These are phyloP conservation scores for Limenitis camilla DNA, from an alignment of 2,888 invertebrate species.

Conservation along the genomic window DNA sequence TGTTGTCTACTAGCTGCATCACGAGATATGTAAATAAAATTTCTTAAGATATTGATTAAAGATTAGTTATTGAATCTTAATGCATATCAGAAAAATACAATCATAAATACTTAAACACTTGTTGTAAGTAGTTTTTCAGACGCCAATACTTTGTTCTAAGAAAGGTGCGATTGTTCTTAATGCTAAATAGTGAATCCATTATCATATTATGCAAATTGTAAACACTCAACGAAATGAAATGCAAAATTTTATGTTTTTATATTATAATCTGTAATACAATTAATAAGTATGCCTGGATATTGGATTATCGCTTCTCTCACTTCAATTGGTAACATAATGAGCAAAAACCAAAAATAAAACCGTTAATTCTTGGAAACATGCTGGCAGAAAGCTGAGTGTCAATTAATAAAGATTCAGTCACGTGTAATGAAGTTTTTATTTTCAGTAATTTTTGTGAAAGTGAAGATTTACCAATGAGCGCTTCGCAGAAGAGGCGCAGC, in stretches of 20 bases:
- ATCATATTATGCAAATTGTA: neutral
- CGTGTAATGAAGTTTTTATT: constrained; percentile 6
- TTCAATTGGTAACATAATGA: constrained; percentile 8
- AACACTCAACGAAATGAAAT: neutral
- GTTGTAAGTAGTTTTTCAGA: neutral
- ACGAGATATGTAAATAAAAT: too few relatives aligned
- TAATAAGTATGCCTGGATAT: too few relatives aligned
- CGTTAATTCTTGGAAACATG: constrained; percentile 12
- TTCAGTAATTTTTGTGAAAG: constrained; percentile 7
- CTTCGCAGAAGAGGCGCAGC: constrained; percentile 84
- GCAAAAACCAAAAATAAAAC: constrained; percentile 9
- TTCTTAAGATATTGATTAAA: too few relatives aligned
- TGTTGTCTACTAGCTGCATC: too few relatives aligned
- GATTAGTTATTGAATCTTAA: neutral
- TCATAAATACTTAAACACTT: constrained; percentile 1
- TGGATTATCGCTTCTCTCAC: neutral
- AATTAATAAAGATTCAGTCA: constrained; percentile 6
- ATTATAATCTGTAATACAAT: too few relatives aligned
- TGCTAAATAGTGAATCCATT: neutral
- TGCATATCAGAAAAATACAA: neutral
- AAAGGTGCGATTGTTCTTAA: neutral
- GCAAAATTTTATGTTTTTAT: too few relatives aligned
- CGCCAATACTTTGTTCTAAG: neutral
- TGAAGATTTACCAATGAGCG: constrained; percentile 78
- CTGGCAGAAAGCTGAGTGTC: constrained; percentile 3